Percentiles rank a stretch among this genome's conserved stretches.
These are phyloP conservation scores for Mastomys natalensis DNA, from an alignment of 2,113 vertebrate species.

Conservation along the genomic window DNA sequence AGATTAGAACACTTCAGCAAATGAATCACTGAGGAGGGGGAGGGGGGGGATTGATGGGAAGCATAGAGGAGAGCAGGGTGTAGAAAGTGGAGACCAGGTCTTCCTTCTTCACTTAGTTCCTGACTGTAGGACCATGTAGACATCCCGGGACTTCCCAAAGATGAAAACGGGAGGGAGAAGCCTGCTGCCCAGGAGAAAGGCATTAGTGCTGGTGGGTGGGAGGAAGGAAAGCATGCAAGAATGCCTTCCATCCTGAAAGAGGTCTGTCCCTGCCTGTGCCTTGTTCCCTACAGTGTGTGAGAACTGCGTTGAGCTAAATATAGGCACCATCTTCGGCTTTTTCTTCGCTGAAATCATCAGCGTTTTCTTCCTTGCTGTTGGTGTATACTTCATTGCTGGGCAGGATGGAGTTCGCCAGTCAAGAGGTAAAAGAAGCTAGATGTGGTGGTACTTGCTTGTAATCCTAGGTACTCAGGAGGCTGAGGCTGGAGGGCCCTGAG, in stretches of 20 bases:
- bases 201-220: not conserved
- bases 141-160: not conserved
- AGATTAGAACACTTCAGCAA: not conserved
- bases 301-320: conserved; percentile 87
- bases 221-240: not conserved
- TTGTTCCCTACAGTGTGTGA: conserved; percentile 86
- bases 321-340: conserved; percentile 84
- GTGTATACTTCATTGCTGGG: conserved; percentile 85
- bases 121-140: not conserved
- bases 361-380: conserved; percentile 85
- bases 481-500: not conserved
- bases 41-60: not conserved
- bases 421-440: conserved; percentile 84
- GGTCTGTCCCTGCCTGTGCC: not conserved
- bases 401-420: conserved; percentile 81
- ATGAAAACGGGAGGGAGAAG: not conserved
- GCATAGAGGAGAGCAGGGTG: not conserved
- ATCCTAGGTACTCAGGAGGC: not conserved
- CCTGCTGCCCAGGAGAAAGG: not conserved
- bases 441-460: not conserved
- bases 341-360: conserved; percentile 83
- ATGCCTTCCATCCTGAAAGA: not conserved
- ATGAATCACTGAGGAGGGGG: not conserved
- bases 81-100: not conserved
- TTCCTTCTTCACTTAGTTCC: not conserved